Evolutionary conservation across 2,888 invertebrate genomes (phyloP).

Genomic region (Omphaloscelis lunosa): DNA sequence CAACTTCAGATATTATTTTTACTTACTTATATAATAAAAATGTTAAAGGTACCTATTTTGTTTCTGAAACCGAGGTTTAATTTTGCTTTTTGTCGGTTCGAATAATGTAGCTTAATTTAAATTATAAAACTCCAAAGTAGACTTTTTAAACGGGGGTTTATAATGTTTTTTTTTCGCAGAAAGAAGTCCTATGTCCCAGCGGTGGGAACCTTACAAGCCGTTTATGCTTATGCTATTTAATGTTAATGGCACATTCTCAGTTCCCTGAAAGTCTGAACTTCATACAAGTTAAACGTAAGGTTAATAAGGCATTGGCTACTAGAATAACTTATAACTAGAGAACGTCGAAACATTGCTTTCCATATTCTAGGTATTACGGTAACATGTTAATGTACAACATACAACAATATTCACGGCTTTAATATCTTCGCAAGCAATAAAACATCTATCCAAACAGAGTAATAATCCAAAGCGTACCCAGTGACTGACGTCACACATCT

Average conservation of each 20-base stretch:
- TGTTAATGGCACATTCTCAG: background rate
- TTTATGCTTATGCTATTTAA: background rate
- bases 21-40: background rate
- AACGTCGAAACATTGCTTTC: background rate
- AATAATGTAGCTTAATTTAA: background rate
- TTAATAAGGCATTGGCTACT: too few relatives aligned
- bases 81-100: background rate
- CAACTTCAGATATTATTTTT: constrained; percentile 1
- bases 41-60: background rate
- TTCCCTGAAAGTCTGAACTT: background rate
- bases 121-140: background rate
- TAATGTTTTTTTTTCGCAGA: background rate
- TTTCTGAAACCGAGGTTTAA: background rate
- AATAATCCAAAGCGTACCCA: constrained; percentile 21
- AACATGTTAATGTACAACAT: too few relatives aligned
- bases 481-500: constrained; percentile 20
- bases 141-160: background rate
- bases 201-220: background rate
- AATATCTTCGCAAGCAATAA: background rate
- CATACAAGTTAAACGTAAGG: background rate
- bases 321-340: background rate
- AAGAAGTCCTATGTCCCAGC: background rate
- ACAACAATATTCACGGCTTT: background rate
- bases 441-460: constrained; percentile 3
- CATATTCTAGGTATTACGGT: constrained; percentile 5